phyloP scores from a whole-genome alignment of 2,888 invertebrate species.

The Portevinia maculata region DNA sequence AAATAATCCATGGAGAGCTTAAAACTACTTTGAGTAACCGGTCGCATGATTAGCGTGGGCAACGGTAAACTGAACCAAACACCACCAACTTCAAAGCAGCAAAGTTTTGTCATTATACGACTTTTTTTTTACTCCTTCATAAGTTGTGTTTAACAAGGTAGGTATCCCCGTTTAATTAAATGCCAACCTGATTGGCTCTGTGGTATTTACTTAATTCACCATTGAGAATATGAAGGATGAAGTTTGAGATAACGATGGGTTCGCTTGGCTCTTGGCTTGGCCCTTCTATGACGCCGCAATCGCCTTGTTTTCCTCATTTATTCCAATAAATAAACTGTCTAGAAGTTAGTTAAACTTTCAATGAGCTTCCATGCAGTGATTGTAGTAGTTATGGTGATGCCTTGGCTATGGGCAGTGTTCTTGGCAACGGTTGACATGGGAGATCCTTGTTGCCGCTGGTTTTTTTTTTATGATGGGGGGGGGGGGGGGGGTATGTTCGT shows the following conservation, averaged over 20 bases:
- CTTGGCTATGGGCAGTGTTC: not conserved
- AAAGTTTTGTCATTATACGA: not conserved
- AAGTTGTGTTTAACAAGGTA: not conserved
- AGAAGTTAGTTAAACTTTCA: slow-evolving; percentile 12
- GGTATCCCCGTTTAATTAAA: slow-evolving; percentile 33
- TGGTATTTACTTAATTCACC: not conserved
- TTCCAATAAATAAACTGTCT: slow-evolving; percentile 14
- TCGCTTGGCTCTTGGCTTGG: too few relatives aligned
- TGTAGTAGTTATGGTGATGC: not conserved
- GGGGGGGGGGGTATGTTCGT: not conserved
- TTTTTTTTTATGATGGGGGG: not conserved
- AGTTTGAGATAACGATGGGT: not conserved
- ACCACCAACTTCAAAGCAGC: too few relatives aligned
- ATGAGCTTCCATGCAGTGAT: not conserved
- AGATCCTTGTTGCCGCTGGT: not conserved
- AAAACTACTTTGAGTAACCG: slow-evolving; percentile 2
- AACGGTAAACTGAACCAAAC: not conserved
- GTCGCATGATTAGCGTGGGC: not conserved
- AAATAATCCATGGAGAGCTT: not conserved
- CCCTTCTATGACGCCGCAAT: not conserved
- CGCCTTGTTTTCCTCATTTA: slow-evolving; percentile 6
- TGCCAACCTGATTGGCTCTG: slow-evolving; percentile 15
- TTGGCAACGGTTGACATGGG: not conserved
- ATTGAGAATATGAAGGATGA: not conserved
- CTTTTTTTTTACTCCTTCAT: not conserved